Percentiles rank a stretch among this genome's conserved stretches.
These are phyloP conservation scores for Lagenorhynchus albirostris DNA, from an alignment of 2,113 vertebrate species.

Conservation along the genomic window DNA sequence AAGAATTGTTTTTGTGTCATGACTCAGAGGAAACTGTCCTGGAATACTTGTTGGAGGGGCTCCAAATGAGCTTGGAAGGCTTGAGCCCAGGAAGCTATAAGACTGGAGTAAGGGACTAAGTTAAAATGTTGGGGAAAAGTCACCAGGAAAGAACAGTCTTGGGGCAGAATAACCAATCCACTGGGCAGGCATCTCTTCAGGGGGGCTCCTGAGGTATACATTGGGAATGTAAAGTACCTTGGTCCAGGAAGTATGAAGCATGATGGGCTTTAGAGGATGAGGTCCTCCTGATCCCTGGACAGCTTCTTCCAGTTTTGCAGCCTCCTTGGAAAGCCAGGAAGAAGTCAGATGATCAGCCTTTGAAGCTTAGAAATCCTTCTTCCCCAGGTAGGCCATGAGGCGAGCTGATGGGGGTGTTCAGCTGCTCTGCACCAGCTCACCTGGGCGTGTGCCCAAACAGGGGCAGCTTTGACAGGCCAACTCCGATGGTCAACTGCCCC, in stretches of 20 bases:
- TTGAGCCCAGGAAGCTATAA: background rate
- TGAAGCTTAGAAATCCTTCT: background rate
- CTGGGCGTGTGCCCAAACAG: background rate
- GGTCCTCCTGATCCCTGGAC: background rate
- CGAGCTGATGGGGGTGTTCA: background rate
- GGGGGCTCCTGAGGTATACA: background rate
- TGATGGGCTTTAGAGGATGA: background rate
- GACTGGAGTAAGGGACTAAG: background rate
- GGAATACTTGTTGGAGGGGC: background rate
- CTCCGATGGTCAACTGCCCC: background rate
- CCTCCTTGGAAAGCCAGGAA: background rate
- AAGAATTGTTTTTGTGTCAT: background rate
- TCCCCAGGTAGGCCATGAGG: background rate
- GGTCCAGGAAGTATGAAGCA: background rate
- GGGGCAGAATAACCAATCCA: background rate
- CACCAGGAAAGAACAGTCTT: background rate
- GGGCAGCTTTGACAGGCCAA: background rate
- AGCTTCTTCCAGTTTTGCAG: background rate
- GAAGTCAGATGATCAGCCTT: background rate
- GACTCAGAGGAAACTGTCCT: background rate
- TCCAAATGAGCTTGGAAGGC: background rate
- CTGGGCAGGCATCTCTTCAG: background rate
- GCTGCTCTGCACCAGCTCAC: background rate
- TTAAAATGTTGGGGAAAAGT: background rate
- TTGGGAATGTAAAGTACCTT: background rate